Percentiles rank a stretch among this genome's conserved stretches.
Conservation (phyloP, 2,113 vertebrate species). For the Charina bottae region DNA sequence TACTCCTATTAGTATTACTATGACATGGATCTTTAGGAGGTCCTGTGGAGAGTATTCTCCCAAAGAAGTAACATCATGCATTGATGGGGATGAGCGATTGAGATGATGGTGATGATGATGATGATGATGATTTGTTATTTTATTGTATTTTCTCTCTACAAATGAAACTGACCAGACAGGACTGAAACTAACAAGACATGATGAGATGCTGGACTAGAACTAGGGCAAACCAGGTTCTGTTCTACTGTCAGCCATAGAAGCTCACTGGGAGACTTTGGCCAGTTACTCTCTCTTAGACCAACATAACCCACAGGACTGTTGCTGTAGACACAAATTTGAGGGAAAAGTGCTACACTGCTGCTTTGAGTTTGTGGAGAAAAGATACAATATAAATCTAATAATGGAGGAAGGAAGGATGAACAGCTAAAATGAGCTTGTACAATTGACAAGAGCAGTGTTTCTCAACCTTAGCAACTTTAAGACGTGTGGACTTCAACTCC, state of each 20-base stretch:
- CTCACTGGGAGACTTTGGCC: not conserved
- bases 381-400: not conserved
- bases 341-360: not conserved
- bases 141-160: not conserved
- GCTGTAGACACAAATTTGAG: not conserved
- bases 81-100: not conserved
- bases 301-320: not conserved
- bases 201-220: not conserved
- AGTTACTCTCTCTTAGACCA: not conserved
- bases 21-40: not conserved
- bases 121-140: not conserved
- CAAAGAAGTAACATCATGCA: not conserved
- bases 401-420: not conserved
- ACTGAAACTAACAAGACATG: not conserved
- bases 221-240: not conserved
- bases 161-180: not conserved
- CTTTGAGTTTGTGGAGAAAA: not conserved
- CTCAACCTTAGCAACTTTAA: no score
- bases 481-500: no score
- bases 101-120: not conserved
- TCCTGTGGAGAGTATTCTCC: not conserved
- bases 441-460: not conserved
- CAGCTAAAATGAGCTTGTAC: not conserved
- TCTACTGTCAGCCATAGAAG: not conserved
- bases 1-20: not conserved